Percentiles rank a stretch among this genome's conserved stretches.
Evolutionary conservation across 2,888 invertebrate genomes (phyloP).

Genomic region (Rhimphoctona megacephalus): DNA sequence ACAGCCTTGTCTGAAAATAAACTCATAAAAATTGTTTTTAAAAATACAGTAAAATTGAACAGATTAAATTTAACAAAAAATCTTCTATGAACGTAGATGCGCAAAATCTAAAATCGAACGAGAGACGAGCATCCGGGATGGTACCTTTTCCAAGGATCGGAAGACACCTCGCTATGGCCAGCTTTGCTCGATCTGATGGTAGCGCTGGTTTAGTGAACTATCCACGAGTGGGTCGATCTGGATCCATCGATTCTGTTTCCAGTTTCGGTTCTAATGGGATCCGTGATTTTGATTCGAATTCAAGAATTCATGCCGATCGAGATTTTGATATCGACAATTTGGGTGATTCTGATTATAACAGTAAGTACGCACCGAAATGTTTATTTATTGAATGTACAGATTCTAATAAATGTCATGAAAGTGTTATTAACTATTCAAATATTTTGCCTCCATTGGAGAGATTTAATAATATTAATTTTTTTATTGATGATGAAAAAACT

Average conservation of each 20-base stretch:
- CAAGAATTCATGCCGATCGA: constrained; percentile 40
- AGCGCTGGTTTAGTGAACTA: constrained; percentile 74
- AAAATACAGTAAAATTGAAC: neutral
- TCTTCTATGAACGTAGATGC: constrained; percentile 71
- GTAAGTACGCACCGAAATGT: neutral
- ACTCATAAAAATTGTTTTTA: neutral
- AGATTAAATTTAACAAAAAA: neutral
- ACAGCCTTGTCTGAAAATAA: neutral
- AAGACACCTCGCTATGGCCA: constrained; percentile 73
- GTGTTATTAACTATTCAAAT: neutral
- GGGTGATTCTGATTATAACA: constrained; percentile 58
- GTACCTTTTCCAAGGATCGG: constrained; percentile 79
- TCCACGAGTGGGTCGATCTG: constrained; percentile 78
- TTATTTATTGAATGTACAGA: neutral
- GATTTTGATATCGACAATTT: constrained; percentile 45
- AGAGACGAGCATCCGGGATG: constrained; percentile 76
- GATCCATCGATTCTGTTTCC: constrained; percentile 30
- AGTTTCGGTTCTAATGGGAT: constrained; percentile 25
- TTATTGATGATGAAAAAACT: neutral
- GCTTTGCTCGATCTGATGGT: constrained; percentile 74
- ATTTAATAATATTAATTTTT: neutral
- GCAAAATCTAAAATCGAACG: constrained; percentile 72
- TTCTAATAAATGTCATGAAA: neutral
- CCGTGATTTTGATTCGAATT: constrained; percentile 49
- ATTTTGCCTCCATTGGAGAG: neutral